Evolutionary conservation across 2,797 vertebrate genomes (phyloP).

Genomic region (Apogon hyalosoma): DNA sequence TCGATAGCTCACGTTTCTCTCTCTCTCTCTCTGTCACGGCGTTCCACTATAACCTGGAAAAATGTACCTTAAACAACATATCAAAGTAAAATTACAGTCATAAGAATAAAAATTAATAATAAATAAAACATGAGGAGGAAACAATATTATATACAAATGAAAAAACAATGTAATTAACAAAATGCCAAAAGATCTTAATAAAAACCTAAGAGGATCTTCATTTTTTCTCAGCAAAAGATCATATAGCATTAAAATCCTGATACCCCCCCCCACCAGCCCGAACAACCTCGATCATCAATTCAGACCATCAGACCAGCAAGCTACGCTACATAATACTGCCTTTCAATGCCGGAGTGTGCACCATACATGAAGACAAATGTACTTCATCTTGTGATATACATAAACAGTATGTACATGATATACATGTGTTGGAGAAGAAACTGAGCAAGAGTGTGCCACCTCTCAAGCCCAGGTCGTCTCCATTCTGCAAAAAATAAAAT

Average conservation of each 20-base stretch:
- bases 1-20: conserved; percentile 28
- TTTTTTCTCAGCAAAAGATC: conserved; percentile 74
- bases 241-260: conserved; percentile 71
- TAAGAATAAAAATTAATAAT: conserved; percentile 70
- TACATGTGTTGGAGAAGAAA: conserved; percentile 70
- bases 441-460: conserved; percentile 22
- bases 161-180: conserved; percentile 48
- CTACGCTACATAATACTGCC: conserved; percentile 86
- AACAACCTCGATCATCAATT: conserved; percentile 1
- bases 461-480: conserved; percentile 6
- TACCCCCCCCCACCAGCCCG: conserved; percentile 15
- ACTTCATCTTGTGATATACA: conserved; percentile 72
- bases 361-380: conserved; percentile 72
- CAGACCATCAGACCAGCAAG: conserved; percentile 53
- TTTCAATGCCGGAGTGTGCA: conserved; percentile 64
- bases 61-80: conserved; percentile 50
- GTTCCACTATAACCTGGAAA: conserved; percentile 58
- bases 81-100: conserved; percentile 62
- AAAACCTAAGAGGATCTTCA: conserved; percentile 70
- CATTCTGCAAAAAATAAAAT: conserved; percentile 9
- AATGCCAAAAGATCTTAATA: conserved; percentile 35
- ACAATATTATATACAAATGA: conserved; percentile 73
- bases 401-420: conserved; percentile 79
- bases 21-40: not conserved
- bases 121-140: conserved; percentile 68